Conservation (phyloP, 2,888 invertebrate genomes). For the Coleophora flavipennella region DNA sequence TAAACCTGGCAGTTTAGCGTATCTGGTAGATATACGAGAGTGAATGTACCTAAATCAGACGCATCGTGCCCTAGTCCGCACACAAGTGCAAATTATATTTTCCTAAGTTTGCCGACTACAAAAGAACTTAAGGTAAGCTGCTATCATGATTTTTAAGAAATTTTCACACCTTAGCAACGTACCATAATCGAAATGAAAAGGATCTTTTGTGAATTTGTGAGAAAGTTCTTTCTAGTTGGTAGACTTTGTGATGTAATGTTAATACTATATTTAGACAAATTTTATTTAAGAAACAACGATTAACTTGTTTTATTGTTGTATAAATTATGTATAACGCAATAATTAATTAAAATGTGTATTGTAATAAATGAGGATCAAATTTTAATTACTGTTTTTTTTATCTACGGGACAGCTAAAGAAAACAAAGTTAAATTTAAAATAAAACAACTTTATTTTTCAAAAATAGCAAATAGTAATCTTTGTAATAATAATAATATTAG, state of each 20-base stretch:
- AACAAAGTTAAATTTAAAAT: slow-evolving; percentile 20
- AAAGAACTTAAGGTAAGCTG: too few relatives aligned
- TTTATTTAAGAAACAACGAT: slow-evolving; percentile 51
- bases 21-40: too few relatives aligned
- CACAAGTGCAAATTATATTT: slow-evolving; percentile 28
- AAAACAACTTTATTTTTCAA: slow-evolving; percentile 45
- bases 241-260: slow-evolving; percentile 13
- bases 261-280: slow-evolving; percentile 40
- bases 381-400: slow-evolving; percentile 31
- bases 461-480: slow-evolving; percentile 59
- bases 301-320: slow-evolving; percentile 35
- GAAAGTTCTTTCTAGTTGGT: too few relatives aligned
- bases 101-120: slow-evolving; percentile 18
- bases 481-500: too few relatives aligned
- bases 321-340: slow-evolving; percentile 33
- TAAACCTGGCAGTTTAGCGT: too few relatives aligned
- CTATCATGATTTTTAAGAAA: too few relatives aligned
- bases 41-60: slow-evolving; percentile 1
- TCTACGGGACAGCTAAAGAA: too few relatives aligned
- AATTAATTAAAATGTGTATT: slow-evolving; percentile 57
- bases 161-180: too few relatives aligned
- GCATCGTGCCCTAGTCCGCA: slow-evolving; percentile 54
- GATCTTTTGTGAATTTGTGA: too few relatives aligned
- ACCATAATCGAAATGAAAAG: too few relatives aligned
- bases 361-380: slow-evolving; percentile 60